Conservation (phyloP, 2,888 invertebrate genomes). For the Netelia melanura region DNA sequence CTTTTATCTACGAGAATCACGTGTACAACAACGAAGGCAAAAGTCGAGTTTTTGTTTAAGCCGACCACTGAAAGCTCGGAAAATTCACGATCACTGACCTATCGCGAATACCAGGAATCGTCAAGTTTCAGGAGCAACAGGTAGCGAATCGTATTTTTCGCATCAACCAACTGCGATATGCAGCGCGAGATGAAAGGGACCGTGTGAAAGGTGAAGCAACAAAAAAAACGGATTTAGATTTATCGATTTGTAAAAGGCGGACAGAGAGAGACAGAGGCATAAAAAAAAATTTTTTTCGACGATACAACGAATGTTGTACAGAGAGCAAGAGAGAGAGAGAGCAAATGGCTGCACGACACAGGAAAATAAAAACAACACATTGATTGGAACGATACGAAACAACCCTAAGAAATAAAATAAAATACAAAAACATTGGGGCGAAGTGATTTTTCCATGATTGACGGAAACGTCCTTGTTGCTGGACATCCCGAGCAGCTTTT, state of each 20-base stretch:
- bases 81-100: constrained; percentile 26
- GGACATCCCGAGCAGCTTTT: background rate
- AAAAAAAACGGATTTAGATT: background rate
- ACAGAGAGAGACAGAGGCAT: background rate
- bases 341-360: constrained; percentile 14
- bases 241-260: background rate
- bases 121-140: constrained; percentile 53
- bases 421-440: background rate
- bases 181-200: constrained; percentile 19
- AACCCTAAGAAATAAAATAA: background rate
- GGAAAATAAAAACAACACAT: constrained; percentile 5
- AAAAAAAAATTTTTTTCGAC: constrained; percentile 12
- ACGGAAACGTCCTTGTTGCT: background rate
- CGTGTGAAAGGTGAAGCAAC: constrained; percentile 20
- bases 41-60: background rate
- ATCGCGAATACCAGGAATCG: constrained; percentile 7
- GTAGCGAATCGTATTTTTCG: constrained; percentile 53
- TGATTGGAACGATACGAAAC: constrained; percentile 10
- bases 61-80: constrained; percentile 10
- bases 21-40: constrained; percentile 3
- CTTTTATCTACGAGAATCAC: background rate
- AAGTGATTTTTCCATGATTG: constrained; percentile 20
- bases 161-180: constrained; percentile 18
- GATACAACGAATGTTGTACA: constrained; percentile 1
- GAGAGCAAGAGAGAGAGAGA: background rate